These are phyloP conservation scores for Thera obeliscata DNA, from an alignment of 2,888 invertebrate genomes.

Conservation along the genomic window DNA sequence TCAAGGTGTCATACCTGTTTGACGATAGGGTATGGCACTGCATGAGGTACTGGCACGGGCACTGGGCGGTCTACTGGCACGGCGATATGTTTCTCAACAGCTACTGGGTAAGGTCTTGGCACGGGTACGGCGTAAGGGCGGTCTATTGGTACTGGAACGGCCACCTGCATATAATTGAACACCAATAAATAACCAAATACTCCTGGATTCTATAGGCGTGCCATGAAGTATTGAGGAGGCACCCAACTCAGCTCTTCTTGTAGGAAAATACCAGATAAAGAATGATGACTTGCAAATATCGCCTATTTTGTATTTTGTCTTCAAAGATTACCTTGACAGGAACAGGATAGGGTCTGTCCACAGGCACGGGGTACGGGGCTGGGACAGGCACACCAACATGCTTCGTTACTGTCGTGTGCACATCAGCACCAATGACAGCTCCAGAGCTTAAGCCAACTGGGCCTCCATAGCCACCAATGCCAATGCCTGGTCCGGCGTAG, in stretches of 20 bases:
- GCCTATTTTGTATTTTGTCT: background rate
- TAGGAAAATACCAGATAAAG: too few species aligned
- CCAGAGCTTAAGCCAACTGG: conserved; percentile 36
- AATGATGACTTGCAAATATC: too few species aligned
- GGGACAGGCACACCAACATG: conserved; percentile 79
- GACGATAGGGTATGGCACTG: conserved; percentile 74
- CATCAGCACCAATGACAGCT: conserved; percentile 73
- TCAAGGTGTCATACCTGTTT: conserved; percentile 62
- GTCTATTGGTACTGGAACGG: conserved; percentile 78
- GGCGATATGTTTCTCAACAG: conserved; percentile 77
- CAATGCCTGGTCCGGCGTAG: conserved; percentile 39
- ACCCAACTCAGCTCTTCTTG: too few species aligned
- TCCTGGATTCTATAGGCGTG: background rate
- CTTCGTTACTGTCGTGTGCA: conserved; percentile 79
- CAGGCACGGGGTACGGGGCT: conserved; percentile 78
- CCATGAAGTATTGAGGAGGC: too few species aligned
- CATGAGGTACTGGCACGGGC: conserved; percentile 73
- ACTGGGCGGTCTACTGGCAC: conserved; percentile 83
- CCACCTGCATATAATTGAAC: conserved; percentile 59
- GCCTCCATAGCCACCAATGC: conserved; percentile 36
- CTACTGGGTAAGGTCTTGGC: conserved; percentile 78
- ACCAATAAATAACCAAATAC: background rate
- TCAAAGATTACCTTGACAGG: conserved; percentile 65
- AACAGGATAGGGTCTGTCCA: conserved; percentile 76
- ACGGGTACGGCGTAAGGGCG: conserved; percentile 80